Evolutionary conservation across 2,888 invertebrate genomes (phyloP), one percentile per base, ranked within the genome.

Genomic region (Eupithecia centaureata): DNA sequence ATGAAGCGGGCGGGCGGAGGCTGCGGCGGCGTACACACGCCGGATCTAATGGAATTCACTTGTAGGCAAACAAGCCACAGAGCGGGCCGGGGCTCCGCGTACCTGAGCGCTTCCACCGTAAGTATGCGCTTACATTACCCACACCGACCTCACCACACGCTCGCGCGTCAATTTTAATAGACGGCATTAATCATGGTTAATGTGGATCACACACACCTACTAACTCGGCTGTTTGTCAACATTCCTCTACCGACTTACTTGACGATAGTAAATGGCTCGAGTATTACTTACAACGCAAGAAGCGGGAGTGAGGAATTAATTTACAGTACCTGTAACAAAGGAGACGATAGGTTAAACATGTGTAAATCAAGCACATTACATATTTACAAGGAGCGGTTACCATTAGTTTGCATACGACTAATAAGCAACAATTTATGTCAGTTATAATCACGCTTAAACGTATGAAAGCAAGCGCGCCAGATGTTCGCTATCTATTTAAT

Each of bases 1-100:
- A 91, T 90, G 90, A 90, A 89, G 90, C 86, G 85, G 81, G 86
- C 83, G 77, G 86, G 86, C 83, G 77, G 86, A 84, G 86, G 86
- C 86, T 88, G 89, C 79, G 90, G 88, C 85, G 83, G 84, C 82
- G 85, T 86, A 87, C 87, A 89, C 86, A 86, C 85, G 86, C 83
- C 83, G 88, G 86, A 86, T 91, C 91, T 92, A 93, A 93, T 93
- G 92, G 92, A 92, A 92, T 93, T 92, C 89, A 85, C 92, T 90
- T 93, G 92, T 93, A 91, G 86, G 92, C 91, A 93, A 93, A 93
- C 92, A 92, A 87, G 88, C 89, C 88, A 83, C 89, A 84, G 82
- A 83, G 85, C 87, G 28, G 54, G 83, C 83, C 83, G 82, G 81
- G 80, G 79, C 82, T 82, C 79, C 67, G 70, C 73, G 70, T 81